Percentiles rank a stretch among this genome's conserved stretches.
Conservation (phyloP, 2,113 vertebrate species). For the Ammodramus savannarum region DNA sequence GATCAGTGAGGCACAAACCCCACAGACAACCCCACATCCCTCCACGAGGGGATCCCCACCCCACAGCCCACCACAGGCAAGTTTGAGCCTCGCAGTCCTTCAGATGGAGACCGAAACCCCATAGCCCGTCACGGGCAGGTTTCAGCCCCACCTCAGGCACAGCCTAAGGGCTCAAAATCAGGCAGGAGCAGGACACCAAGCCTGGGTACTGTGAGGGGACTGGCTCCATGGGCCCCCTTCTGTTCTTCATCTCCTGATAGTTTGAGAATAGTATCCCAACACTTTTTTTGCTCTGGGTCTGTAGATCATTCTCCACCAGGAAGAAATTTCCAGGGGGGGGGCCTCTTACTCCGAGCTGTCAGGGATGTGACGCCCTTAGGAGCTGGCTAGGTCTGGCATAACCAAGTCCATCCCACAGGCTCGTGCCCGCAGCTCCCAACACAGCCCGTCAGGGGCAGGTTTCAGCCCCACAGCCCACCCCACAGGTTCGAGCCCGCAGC, state of each 20-base stretch:
- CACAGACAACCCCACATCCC: rapidly evolving
- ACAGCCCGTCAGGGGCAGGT: rapidly evolving
- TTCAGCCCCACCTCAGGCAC: no score
- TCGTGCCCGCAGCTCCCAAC: rapidly evolving
- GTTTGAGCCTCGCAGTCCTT: neutral
- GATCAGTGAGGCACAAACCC: rapidly evolving
- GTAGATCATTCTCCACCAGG: neutral
- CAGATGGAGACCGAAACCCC: neutral
- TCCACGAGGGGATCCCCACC: no score
- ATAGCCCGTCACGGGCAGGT: no score
- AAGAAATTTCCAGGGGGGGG: neutral
- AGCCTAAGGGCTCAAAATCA: neutral
- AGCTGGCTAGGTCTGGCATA: neutral
- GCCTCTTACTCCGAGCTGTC: rapidly evolving
- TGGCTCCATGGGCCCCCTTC: rapidly evolving
- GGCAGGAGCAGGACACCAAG: neutral
- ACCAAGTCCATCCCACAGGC: rapidly evolving
- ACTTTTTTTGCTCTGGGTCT: neutral
- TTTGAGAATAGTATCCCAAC: neutral
- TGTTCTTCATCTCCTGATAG: neutral
- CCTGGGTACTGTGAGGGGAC: rapidly evolving
- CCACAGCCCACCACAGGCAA: no score
- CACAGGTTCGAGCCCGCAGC: rapidly evolving
- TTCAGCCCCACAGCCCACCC: rapidly evolving
- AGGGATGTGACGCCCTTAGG: neutral